A percentile compares a stretch with the other conserved stretches of the same genome.
These are phyloP conservation scores for Oreamnos americanus DNA, from an alignment of 2,113 vertebrate genomes.

Conservation along the genomic window DNA sequence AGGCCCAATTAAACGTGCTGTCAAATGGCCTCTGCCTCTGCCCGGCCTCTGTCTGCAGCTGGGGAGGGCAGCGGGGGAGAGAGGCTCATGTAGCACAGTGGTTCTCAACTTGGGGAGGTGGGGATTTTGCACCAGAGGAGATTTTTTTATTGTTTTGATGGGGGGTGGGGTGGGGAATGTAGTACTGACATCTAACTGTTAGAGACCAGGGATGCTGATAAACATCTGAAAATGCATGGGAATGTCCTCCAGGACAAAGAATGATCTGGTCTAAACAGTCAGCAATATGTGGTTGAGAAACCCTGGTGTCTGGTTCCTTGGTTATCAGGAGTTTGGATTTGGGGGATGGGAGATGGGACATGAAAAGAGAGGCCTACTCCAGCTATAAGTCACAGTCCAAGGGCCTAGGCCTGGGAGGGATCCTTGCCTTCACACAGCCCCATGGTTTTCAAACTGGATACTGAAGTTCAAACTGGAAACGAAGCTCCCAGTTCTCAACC, in stretches of 20 bases:
- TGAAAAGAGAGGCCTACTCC: neutral
- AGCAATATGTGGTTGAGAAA: neutral
- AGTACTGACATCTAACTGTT: neutral
- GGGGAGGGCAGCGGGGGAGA: neutral
- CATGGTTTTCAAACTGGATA: neutral
- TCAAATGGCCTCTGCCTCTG: neutral
- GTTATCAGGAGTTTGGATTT: neutral
- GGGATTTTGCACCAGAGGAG: neutral
- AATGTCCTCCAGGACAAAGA: neutral
- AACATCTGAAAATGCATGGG: neutral
- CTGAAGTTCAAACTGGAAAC: neutral
- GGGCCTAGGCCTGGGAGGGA: neutral
- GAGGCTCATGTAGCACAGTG: neutral
- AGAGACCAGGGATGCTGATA: neutral
- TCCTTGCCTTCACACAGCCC: neutral
- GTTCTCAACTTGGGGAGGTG: neutral
- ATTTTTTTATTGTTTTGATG: neutral
- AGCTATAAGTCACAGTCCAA: neutral
- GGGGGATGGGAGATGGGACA: neutral
- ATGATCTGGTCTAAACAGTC: neutral
- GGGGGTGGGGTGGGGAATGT: neutral
- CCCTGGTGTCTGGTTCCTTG: neutral
- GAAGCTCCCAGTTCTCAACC: neutral
- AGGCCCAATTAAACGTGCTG: conserved; percentile 26
- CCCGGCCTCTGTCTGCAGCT: neutral